phyloP scores from a whole-genome alignment of 2,797 vertebrate species.

The Psittacula derbiana region DNA sequence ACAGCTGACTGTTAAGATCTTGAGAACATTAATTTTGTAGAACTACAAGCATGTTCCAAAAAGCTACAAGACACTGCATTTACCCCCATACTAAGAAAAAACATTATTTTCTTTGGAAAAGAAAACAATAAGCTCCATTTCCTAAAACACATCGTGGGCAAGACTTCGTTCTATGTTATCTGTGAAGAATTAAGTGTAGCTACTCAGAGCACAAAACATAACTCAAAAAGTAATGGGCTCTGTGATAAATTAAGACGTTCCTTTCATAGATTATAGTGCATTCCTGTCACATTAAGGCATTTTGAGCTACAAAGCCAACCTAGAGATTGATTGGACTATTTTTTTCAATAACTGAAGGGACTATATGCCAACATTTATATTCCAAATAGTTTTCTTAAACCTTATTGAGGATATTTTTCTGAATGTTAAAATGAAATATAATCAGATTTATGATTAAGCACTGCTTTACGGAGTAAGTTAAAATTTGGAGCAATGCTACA shows the following conservation, averaged over 20 bases:
- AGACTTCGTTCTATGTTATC: constrained; percentile 8
- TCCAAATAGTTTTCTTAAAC: constrained; percentile 12
- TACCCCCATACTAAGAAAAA: not conserved
- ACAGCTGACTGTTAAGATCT: not conserved
- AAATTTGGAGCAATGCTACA: not conserved
- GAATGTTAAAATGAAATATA: constrained; percentile 39
- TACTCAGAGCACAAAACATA: constrained; percentile 58
- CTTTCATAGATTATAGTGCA: constrained; percentile 31
- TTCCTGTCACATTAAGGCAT: constrained; percentile 55
- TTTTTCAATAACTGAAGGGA: constrained; percentile 46
- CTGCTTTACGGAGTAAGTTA: not conserved
- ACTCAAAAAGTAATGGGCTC: constrained; percentile 59
- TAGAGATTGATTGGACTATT: constrained; percentile 24
- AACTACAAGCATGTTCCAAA: not conserved
- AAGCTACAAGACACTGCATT: not conserved
- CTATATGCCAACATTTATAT: constrained; percentile 16
- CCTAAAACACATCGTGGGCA: not conserved
- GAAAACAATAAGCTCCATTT: not conserved
- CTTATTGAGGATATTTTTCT: constrained; percentile 18
- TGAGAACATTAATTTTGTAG: not conserved
- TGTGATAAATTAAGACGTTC: constrained; percentile 52
- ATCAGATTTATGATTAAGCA: constrained; percentile 12
- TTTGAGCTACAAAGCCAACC: constrained; percentile 22
- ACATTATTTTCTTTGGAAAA: not conserved
- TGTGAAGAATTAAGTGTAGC: constrained; percentile 37